phyloP scores from a whole-genome alignment of 2,888 invertebrate species.

The Macrosoma leucophasiata region DNA sequence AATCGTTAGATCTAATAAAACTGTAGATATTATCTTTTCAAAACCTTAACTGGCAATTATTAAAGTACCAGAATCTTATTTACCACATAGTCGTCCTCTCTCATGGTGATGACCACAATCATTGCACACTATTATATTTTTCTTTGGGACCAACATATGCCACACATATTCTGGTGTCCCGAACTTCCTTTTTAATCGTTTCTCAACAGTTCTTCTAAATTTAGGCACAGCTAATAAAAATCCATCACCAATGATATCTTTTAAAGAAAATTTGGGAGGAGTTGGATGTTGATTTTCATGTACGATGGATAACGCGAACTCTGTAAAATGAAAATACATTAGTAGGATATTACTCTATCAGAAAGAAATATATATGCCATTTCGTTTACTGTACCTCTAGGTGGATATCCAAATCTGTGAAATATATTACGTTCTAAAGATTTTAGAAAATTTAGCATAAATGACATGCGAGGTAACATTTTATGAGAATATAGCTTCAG shows the following conservation, averaged over 20 bases:
- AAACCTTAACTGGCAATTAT: background rate
- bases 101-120: slow-evolving; percentile 91
- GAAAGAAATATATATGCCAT: background rate
- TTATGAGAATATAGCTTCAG: too few relatives aligned
- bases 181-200: slow-evolving; percentile 81
- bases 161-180: slow-evolving; percentile 79
- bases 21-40: background rate
- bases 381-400: slow-evolving; percentile 42
- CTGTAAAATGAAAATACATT: slow-evolving; percentile 33
- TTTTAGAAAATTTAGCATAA: slow-evolving; percentile 39
- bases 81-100: slow-evolving; percentile 87
- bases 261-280: slow-evolving; percentile 63
- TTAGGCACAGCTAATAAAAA: slow-evolving; percentile 90
- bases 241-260: slow-evolving; percentile 82
- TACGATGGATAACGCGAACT: slow-evolving; percentile 50
- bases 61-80: slow-evolving; percentile 35
- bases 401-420: slow-evolving; percentile 51
- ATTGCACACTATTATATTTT: slow-evolving; percentile 83
- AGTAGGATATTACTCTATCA: background rate
- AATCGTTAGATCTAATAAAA: too few relatives aligned
- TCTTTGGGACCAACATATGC: slow-evolving; percentile 84
- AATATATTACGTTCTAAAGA: slow-evolving; percentile 48
- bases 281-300: slow-evolving; percentile 32
- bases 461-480: slow-evolving; percentile 46
- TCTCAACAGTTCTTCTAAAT: slow-evolving; percentile 84